Base-by-base conservation (phyloP, 2,888 invertebrate species). In the Synanthedon andrenaeformis region DNA sequence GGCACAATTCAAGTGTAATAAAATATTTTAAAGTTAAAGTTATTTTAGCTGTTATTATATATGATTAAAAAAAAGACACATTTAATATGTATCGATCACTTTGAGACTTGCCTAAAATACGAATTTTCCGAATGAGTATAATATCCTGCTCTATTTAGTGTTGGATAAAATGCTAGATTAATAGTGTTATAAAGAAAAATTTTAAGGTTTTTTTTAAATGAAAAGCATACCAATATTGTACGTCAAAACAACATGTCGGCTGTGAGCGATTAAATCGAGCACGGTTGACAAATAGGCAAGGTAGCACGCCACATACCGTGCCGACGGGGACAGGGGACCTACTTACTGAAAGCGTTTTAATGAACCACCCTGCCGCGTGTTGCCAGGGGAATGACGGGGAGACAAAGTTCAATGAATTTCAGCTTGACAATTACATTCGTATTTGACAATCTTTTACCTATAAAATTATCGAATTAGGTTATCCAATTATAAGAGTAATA, bases 281-380 rank as follows among this genome's bases (percentile, higher is more conserved):
- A 42, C 17, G 52, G 53, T 58, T 61, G 63, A 63, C 61, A 60
- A 63, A 62, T 60, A 52, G 56, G 54, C 28, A 12, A 17, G 52
- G 41, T 28, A n/a, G 55, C 61, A 62, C 63, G 61, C 60, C 57
- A 63, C 54, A 53, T 60, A 52, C 55, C 62, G 62, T 60, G 60
- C 50, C 14, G 41, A 28, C 52, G 42, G 17, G 52, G 42, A 4
- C 12, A 49, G 48, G 45, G 45, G 14, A 14, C 55, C 55, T 53
- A 55, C 53, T 51, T 52, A 45, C 45, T 45, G 50, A 42, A 45
- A 52, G 28, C 52, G 42, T 12, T 52, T 45, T 45, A 45, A 52
- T 42, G 45, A 52, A 45, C 51, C 14, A 14, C 52, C 52, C 52
- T 42, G 13, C 50, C 6, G 35, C 35, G 45, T n/a, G n/a, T 45